These are phyloP conservation scores for Drosophila rubida DNA, from an alignment of 2,888 invertebrate genomes.

Conservation along the genomic window DNA sequence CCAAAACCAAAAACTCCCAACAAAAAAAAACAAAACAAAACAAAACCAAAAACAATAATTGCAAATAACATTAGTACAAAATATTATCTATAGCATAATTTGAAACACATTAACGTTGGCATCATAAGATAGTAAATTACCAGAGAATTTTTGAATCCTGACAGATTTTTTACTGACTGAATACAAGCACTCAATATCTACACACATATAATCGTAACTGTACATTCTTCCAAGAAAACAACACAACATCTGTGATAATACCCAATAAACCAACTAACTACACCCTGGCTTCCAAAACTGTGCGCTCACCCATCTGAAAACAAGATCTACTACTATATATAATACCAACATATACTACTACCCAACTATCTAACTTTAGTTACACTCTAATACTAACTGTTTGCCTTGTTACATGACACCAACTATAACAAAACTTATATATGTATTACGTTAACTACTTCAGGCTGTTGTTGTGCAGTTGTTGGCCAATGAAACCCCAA, in stretches of 20 bases:
- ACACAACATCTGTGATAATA: slow-evolving; percentile 20
- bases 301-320: slow-evolving; percentile 61
- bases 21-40: slow-evolving; percentile 34
- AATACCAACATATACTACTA: slow-evolving; percentile 11
- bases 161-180: slow-evolving; percentile 75
- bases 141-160: slow-evolving; percentile 42
- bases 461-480: slow-evolving; percentile 55
- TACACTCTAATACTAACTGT: slow-evolving; percentile 17
- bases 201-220: slow-evolving; percentile 16
- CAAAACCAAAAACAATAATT: slow-evolving; percentile 38
- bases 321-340: slow-evolving; percentile 19
- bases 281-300: slow-evolving; percentile 68
- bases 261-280: slow-evolving; percentile 20
- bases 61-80: slow-evolving; percentile 6
- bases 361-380: slow-evolving; percentile 18
- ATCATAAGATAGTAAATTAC: slow-evolving; percentile 35
- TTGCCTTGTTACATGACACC: slow-evolving; percentile 51
- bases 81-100: slow-evolving; percentile 32
- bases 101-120: slow-evolving; percentile 47
- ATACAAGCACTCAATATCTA: slow-evolving; percentile 39
- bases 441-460: slow-evolving; percentile 45
- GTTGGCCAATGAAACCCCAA: slow-evolving; percentile 44
- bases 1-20: slow-evolving; percentile 71
- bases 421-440: slow-evolving; percentile 27
- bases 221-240: slow-evolving; percentile 28